Conservation (phyloP, 2,797 vertebrate genomes). For the Sarcoramphus papa region DNA sequence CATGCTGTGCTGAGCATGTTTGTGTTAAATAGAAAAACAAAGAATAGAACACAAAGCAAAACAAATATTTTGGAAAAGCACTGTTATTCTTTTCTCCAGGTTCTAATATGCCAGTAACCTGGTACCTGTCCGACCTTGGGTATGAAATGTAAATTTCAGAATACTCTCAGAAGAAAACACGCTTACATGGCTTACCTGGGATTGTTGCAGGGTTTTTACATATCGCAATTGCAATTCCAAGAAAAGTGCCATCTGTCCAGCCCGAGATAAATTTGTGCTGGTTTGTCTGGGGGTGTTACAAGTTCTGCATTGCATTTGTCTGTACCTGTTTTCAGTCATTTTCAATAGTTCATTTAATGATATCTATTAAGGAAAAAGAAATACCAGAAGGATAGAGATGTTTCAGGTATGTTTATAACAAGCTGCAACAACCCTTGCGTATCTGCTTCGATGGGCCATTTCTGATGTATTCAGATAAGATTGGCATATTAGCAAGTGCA, state of each 20-base stretch:
- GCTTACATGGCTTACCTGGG: rapidly evolving
- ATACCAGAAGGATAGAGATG: neutral
- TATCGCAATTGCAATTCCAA: neutral
- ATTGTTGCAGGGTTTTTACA: neutral
- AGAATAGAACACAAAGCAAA: neutral
- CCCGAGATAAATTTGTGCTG: neutral
- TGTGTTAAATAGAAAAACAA: neutral
- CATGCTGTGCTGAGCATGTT: neutral
- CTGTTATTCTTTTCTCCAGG: neutral
- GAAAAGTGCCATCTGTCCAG: neutral
- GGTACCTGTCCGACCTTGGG: neutral
- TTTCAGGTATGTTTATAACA: neutral
- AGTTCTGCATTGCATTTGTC: neutral
- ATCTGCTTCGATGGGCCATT: neutral
- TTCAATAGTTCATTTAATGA: neutral
- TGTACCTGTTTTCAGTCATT: neutral
- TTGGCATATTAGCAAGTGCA: neutral
- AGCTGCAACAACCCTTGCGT: neutral
- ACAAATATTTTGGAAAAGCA: neutral
- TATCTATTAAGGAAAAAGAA: neutral
- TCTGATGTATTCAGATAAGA: neutral
- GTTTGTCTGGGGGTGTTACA: neutral
- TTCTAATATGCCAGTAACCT: neutral
- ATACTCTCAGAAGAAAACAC: neutral
- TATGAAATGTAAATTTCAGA: neutral